Base-by-base conservation (phyloP, 30 jellyfish, hydroid and myxozoan species). In the Pseudorhiza aurosa region DNA sequence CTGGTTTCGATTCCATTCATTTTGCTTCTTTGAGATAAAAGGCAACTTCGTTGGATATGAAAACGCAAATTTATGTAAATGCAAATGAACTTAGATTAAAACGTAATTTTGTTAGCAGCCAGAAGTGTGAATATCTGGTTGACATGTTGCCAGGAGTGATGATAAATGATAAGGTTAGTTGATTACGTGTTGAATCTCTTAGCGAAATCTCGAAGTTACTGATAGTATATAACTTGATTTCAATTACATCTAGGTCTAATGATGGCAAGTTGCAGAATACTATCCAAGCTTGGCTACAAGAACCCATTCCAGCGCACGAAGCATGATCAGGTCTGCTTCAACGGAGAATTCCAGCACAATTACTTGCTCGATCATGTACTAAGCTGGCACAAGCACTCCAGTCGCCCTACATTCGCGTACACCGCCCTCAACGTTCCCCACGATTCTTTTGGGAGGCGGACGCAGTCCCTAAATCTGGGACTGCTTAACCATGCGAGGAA, bases 191-290 rank as follows among this genome's bases (percentile, higher is more conserved):
- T n/a, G n/a, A n/a, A n/a, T n/a, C n/a, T n/a, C n/a, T n/a, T n/a
- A n/a, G n/a, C n/a, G n/a, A n/a, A n/a, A n/a, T n/a, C n/a, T n/a
- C n/a, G n/a, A n/a, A n/a, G n/a, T n/a, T n/a, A n/a, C n/a, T n/a
- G n/a, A n/a, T n/a, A n/a, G n/a, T n/a, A n/a, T n/a, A n/a, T n/a
- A n/a, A n/a, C n/a, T n/a, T n/a, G n/a, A n/a, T n/a, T n/a, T n/a
- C n/a, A n/a, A n/a, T n/a, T n/a, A n/a, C n/a, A n/a, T n/a, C n/a
- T 63, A 91, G 98, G 98, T 15, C 72, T 84, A 28, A 19, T 83
- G 12, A 24, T 75, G 35, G 81, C 95, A 27, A 91, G 82, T 53
- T 91, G 98, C 72, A 50, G 77, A 30, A 73, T 91, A 19, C 49
- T 91, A 19, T 37, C 75, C n/a, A 60, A 45, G 56, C 74, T 64